Evolutionary conservation across 2,113 vertebrate genomes (phyloP).

Genomic region (Anolis sagrei): DNA sequence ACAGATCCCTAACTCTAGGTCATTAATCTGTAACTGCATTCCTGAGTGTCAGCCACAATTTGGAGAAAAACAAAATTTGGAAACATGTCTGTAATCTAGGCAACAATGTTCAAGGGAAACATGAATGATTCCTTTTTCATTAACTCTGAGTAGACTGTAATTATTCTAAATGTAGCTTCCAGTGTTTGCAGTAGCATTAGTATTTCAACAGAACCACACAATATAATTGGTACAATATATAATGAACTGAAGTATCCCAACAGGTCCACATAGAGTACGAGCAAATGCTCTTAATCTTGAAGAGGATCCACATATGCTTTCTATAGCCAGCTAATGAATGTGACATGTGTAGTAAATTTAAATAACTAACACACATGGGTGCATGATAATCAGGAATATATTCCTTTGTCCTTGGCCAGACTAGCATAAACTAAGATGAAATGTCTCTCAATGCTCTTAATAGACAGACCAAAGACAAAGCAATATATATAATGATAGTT

Average conservation of each 20-base stretch:
- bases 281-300: not conserved
- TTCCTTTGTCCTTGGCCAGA: not conserved
- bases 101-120: not conserved
- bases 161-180: too few relatives aligned
- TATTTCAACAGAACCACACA: not conserved
- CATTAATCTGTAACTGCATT: too few relatives aligned
- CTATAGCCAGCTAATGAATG: not conserved
- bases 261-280: not conserved
- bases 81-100: not conserved
- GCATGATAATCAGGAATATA: not conserved
- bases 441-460: not conserved
- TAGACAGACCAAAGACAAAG: not conserved
- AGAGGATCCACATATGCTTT: not conserved
- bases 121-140: not conserved
- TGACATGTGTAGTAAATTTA: not conserved
- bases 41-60: too few relatives aligned
- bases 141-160: not conserved
- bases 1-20: too few relatives aligned
- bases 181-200: not conserved
- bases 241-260: not conserved
- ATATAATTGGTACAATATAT: not conserved
- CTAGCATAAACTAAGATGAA: not conserved
- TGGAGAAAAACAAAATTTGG: not conserved
- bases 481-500: not conserved
- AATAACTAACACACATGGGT: not conserved